These are phyloP conservation scores for Oxygymnocypris stewartii DNA, from an alignment of 2,113 vertebrate genomes.

Conservation along the genomic window DNA sequence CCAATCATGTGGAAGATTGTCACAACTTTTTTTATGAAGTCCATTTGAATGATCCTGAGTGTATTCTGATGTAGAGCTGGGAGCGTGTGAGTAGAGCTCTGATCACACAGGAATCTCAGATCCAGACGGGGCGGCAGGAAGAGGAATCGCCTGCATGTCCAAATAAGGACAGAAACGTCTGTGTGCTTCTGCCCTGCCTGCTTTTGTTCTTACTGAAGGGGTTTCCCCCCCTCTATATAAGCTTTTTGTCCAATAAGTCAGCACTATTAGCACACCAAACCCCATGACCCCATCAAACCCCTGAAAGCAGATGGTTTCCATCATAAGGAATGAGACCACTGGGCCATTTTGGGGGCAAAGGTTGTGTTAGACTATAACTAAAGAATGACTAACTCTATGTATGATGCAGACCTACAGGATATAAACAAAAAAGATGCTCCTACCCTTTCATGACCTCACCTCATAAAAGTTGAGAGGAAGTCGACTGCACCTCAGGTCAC, in stretches of 20 bases:
- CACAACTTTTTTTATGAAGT: background rate
- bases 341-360: background rate
- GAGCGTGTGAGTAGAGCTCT: slow-evolving; percentile 3
- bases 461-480: slow-evolving; percentile 18
- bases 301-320: slow-evolving; percentile 10
- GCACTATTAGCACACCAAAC: slow-evolving; percentile 31
- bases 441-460: background rate
- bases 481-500: too few species aligned
- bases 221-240: slow-evolving; percentile 31
- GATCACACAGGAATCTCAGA: slow-evolving; percentile 11
- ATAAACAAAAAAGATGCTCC: background rate
- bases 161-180: slow-evolving; percentile 51
- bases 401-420: background rate
- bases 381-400: background rate
- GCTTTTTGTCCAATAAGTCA: slow-evolving; percentile 34
- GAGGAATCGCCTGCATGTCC: slow-evolving; percentile 35
- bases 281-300: slow-evolving; percentile 13
- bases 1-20: background rate
- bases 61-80: slow-evolving; percentile 8
- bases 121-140: slow-evolving; percentile 33
- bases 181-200: slow-evolving; percentile 11
- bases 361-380: background rate
- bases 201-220: slow-evolving; percentile 34
- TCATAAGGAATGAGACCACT: slow-evolving; percentile 16
- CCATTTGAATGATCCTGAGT: background rate